phyloP scores from a whole-genome alignment of 2,888 invertebrate species.

The Cheilosia pagana region DNA sequence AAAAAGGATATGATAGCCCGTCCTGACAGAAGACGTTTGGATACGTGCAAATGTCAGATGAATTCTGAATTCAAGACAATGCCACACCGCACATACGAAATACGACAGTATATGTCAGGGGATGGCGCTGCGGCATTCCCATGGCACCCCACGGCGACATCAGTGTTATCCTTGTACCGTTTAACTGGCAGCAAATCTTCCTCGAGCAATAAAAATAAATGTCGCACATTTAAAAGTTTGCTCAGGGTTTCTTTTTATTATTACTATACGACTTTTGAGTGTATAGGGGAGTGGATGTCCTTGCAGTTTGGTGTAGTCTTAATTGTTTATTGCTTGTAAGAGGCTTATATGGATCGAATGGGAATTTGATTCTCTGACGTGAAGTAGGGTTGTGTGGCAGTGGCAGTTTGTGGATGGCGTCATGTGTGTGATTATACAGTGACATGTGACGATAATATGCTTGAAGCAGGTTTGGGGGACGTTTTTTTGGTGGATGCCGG shows the following conservation, averaged over 20 bases:
- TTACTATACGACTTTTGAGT: constrained; percentile 27
- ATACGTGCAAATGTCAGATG: constrained; percentile 66
- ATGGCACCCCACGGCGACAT: constrained; percentile 38
- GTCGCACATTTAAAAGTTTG: constrained; percentile 77
- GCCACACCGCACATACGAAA: constrained; percentile 7
- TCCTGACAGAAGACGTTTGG: constrained; percentile 56
- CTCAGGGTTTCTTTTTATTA: constrained; percentile 45
- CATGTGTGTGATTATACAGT: constrained; percentile 49
- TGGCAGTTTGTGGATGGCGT: neutral
- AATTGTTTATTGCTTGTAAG: constrained; percentile 70
- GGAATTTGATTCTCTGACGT: constrained; percentile 52
- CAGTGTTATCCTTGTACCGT: constrained; percentile 51
- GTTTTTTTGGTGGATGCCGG: no score
- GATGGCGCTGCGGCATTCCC: constrained; percentile 52
- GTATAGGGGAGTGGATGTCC: constrained; percentile 8
- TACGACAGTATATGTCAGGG: neutral
- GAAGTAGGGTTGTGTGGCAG: constrained; percentile 1
- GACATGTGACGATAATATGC: constrained; percentile 43
- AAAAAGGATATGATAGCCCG: constrained; percentile 64
- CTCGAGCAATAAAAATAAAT: constrained; percentile 78
- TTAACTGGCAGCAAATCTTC: constrained; percentile 76
- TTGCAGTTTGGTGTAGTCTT: constrained; percentile 34
- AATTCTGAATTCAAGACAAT: constrained; percentile 32
- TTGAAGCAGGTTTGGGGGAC: neutral
- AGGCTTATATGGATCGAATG: constrained; percentile 63